Evolutionary conservation across 2,797 vertebrate species (phyloP).

Genomic region (Phyllotis vaccarum): DNA sequence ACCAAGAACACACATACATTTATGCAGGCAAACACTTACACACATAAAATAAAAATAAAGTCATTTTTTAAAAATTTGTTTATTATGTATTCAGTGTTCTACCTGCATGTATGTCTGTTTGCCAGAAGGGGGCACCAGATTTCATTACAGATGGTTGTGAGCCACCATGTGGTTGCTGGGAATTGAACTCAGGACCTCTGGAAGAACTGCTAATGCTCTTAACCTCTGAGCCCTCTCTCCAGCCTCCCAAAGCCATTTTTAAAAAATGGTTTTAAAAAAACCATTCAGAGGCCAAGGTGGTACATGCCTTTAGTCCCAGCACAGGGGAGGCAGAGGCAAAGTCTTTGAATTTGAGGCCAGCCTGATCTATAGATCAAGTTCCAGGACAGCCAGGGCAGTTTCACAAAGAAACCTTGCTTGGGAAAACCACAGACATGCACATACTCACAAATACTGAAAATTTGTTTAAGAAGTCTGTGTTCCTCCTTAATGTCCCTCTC

Average conservation of each 20-base stretch:
- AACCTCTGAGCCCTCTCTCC: too few species aligned
- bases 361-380: neutral
- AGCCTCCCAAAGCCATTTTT: too few species aligned
- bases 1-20: neutral
- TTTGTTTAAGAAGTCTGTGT: neutral
- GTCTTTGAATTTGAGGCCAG: neutral
- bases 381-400: neutral
- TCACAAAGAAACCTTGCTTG: neutral
- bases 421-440: neutral
- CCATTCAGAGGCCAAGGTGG: neutral
- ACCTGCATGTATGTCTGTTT: too few species aligned
- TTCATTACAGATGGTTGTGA: too few species aligned
- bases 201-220: too few species aligned
- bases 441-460: neutral
- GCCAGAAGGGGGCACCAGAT: too few species aligned
- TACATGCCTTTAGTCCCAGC: neutral
- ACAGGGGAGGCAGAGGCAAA: neutral
- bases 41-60: neutral
- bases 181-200: too few species aligned
- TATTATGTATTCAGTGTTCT: too few species aligned
- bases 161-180: too few species aligned
- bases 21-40: neutral
- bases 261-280: too few species aligned
- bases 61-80: neutral
- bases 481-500: neutral